Percentiles rank a stretch among this genome's conserved stretches.
Evolutionary conservation across 1,140 invertebrate genomes (phyloP).

Genomic region (Penaeus chinensis): DNA sequence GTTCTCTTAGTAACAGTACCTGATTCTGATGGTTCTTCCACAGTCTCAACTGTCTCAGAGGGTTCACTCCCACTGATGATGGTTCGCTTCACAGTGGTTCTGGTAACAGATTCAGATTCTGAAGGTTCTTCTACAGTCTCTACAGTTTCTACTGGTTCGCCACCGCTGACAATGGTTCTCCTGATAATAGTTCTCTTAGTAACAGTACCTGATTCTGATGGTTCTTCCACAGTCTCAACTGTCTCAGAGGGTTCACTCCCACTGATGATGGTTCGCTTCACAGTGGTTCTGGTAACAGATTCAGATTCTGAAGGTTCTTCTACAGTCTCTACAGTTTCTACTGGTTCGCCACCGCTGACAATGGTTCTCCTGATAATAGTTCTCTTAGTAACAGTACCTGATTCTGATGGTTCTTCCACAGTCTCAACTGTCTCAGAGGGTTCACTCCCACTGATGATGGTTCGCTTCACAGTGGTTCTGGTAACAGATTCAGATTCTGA

Average conservation of each 20-base stretch:
- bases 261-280: neutral
- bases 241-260: slow-evolving; percentile 8
- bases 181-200: slow-evolving; percentile 23
- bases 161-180: slow-evolving; percentile 3
- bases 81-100: slow-evolving; percentile 16
- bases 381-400: neutral
- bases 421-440: neutral
- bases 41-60: neutral
- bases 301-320: neutral
- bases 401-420: slow-evolving; percentile 10
- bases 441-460: too few species aligned
- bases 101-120: neutral
- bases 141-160: neutral
- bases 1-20: neutral
- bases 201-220: neutral
- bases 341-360: slow-evolving; percentile 31
- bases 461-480: slow-evolving; percentile 3
- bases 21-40: neutral
- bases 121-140: slow-evolving; percentile 14
- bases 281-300: neutral
- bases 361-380: slow-evolving; percentile 30
- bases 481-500: neutral
- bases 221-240: neutral
- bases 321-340: neutral
- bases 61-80: slow-evolving; percentile 33